Base-by-base conservation (phyloP, 2,888 invertebrate species). In the Tuta absoluta region DNA sequence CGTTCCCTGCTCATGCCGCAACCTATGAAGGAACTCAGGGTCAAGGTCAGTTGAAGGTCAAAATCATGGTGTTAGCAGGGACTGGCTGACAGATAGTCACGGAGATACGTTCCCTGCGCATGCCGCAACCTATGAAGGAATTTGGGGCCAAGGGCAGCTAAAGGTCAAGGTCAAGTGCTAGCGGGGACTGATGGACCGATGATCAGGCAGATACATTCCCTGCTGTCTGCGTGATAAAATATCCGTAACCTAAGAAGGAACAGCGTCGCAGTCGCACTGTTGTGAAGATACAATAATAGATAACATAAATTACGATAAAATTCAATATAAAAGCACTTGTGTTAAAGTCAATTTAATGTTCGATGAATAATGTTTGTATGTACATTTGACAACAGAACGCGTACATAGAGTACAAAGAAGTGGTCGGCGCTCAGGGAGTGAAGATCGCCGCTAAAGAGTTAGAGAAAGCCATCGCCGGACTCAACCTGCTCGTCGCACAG, bases 111-210 rank as follows among this genome's bases (percentile, higher is more conserved):
- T 99, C 98, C 0, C 93, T 99, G 33, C 93, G 99, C 33, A 98
- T 99, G 97, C 99, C 99, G 1, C 98, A 99, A 80, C 99, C 99
- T 0, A 94, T 99, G 94, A 98, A 97, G 86, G 99, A 99, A 85
- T 92, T 99, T 58, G 92, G 99, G 72, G 99, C 99, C 4, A 99
- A 99, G 94, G 96, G 95, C 33, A n/a, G 24, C 14, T 14, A 8
- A 19, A 98, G 86, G 98, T 98, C 0, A 98, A 99, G 77, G 98
- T 98, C 0, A 95, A 99, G 91, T 99, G 28, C 89, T 99, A 65
- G 99, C 99, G 0, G 99, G 99, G 53, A 98, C 98, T 0, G 99
- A 99, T 78, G 99, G 99, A 0, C 98, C 99, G 0, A 98, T 99
- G 70, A 97, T 98, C 33, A n/a, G n/a, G n/a, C n/a, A n/a, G n/a